phyloP scores from a whole-genome alignment of 2,113 vertebrate genomes.

The Fukomys damarensis region DNA sequence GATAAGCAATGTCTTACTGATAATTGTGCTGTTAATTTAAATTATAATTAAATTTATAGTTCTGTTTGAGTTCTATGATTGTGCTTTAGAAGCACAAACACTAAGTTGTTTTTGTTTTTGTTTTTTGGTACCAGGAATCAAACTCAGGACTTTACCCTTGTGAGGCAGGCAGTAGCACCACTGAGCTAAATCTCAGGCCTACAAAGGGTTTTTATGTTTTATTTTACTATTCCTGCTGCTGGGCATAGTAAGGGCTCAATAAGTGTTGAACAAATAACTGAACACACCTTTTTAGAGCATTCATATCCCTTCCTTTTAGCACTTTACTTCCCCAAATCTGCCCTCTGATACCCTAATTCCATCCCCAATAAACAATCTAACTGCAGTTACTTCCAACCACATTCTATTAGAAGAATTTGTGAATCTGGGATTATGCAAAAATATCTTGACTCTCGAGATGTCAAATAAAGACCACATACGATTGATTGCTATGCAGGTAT shows the following conservation, averaged over 20 bases:
- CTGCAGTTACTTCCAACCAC: not conserved
- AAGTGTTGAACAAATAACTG: not conserved
- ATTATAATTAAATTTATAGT: not conserved
- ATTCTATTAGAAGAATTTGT: not conserved
- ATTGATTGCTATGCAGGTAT: not conserved
- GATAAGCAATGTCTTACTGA: not conserved
- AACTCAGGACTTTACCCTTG: too few species aligned
- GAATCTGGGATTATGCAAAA: not conserved
- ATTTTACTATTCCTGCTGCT: not conserved
- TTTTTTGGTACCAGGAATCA: too few species aligned
- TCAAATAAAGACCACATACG: not conserved
- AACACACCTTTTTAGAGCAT: not conserved
- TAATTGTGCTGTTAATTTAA: not conserved
- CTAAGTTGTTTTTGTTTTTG: too few species aligned
- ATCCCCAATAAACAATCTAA: not conserved
- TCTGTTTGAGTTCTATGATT: not conserved
- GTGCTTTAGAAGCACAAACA: not conserved
- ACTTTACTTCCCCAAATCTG: not conserved
- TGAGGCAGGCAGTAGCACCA: too few species aligned
- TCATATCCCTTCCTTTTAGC: not conserved
- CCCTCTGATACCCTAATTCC: not conserved
- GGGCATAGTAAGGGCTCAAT: not conserved
- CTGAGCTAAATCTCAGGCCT: too few species aligned
- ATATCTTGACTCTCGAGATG: not conserved
- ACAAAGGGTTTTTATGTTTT: not conserved